phyloP scores from a whole-genome alignment of 1,140 invertebrate species.

The Drosophila bocqueti region DNA sequence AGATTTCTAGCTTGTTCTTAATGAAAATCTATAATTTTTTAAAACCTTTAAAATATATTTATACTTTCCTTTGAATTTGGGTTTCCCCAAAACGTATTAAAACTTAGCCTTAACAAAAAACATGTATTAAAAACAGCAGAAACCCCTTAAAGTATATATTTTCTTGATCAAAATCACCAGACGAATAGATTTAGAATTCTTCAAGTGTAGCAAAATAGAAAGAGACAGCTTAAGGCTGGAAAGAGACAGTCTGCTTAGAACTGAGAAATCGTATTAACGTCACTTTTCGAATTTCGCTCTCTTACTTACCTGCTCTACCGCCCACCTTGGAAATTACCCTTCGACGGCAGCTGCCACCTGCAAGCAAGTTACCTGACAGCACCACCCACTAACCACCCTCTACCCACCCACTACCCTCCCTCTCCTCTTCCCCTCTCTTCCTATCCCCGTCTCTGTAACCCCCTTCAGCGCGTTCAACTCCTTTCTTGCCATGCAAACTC shows the following conservation, averaged over 20 bases:
- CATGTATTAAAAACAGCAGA: no score
- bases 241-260: neutral
- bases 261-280: slow-evolving; percentile 72
- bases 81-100: neutral
- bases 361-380: slow-evolving; percentile 3
- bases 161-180: neutral
- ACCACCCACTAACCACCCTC: neutral
- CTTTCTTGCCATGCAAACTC: slow-evolving; percentile 28
- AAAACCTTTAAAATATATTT: neutral
- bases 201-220: neutral
- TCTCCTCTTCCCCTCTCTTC: neutral
- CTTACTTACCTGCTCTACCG: slow-evolving; percentile 17
- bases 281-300: slow-evolving; percentile 79
- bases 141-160: neutral
- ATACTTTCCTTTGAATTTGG: neutral
- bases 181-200: neutral
- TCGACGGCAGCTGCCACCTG: slow-evolving; percentile 26
- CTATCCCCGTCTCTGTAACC: neutral
- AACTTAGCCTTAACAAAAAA: neutral
- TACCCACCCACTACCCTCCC: neutral
- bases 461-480: neutral
- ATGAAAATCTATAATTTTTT: no score
- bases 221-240: neutral
- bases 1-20: neutral
- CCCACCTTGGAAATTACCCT: neutral